phyloP scores from a whole-genome alignment of 2,113 vertebrate species.

The Ictidomys tridecemlineatus region DNA sequence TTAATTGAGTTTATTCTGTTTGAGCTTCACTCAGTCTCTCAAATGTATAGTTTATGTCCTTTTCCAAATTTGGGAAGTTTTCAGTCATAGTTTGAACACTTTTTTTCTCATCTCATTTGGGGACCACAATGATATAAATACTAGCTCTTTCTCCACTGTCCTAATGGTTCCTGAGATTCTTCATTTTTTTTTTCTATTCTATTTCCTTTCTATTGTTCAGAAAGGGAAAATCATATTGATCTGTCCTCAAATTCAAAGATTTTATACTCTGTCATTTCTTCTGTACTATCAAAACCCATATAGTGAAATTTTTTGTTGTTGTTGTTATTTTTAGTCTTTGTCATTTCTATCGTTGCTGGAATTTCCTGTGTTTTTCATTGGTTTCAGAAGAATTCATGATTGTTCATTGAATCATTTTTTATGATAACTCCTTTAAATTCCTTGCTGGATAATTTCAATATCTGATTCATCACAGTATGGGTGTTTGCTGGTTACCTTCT shows the following conservation, averaged over 20 bases:
- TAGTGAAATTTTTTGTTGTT: background rate
- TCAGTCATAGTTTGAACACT: background rate
- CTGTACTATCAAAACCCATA: background rate
- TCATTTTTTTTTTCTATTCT: background rate
- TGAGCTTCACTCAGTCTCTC: background rate
- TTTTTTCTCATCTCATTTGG: background rate
- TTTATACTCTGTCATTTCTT: background rate
- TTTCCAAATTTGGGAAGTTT: background rate
- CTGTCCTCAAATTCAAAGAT: background rate
- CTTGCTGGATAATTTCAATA: background rate
- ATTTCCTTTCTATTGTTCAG: background rate
- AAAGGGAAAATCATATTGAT: background rate
- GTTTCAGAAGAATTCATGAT: background rate
- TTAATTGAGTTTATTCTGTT: background rate
- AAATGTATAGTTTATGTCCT: background rate
- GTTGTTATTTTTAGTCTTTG: background rate
- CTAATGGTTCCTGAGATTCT: background rate
- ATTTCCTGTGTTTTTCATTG: constrained; percentile 25
- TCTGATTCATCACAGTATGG: background rate
- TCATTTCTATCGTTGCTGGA: background rate
- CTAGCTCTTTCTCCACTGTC: background rate
- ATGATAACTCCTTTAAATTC: background rate
- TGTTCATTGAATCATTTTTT: background rate
- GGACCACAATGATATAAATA: background rate
- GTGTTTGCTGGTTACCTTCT: background rate